Percentiles rank a stretch among this genome's conserved stretches.
Conservation (phyloP, 2,888 invertebrate genomes). For the Cancer borealis region DNA sequence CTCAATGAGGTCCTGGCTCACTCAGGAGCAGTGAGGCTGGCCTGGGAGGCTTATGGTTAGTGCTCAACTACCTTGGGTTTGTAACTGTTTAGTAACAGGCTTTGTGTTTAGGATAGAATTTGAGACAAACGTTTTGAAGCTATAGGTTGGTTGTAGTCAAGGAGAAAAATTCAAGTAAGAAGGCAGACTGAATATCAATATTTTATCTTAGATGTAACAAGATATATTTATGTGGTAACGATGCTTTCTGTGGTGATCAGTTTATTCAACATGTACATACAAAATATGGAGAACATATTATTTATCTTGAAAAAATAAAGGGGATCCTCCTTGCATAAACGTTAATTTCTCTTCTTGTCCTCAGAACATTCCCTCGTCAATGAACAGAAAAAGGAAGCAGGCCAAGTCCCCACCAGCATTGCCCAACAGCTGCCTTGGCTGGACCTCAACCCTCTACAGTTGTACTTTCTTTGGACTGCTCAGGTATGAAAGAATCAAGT, state of each 20-base stretch:
- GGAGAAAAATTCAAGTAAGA: no score
- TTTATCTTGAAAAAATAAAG: neutral
- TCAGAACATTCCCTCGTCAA: no score
- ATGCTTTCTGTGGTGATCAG: no score
- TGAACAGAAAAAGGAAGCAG: neutral
- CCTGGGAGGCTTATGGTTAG: constrained; percentile 69
- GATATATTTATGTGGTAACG: no score
- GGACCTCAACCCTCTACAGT: constrained; percentile 39
- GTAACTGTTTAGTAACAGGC: neutral
- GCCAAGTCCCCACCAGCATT: neutral
- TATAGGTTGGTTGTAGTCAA: no score
- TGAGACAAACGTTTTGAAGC: no score
- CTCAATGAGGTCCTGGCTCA: constrained; percentile 67
- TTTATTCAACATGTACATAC: neutral
- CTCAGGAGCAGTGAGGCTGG: constrained; percentile 66
- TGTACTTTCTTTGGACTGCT: constrained; percentile 62
- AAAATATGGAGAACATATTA: neutral
- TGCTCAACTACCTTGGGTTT: neutral
- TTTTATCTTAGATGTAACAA: no score
- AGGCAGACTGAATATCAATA: no score
- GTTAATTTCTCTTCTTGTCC: neutral
- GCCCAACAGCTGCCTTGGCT: constrained; percentile 58
- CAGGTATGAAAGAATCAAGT: constrained; percentile 49
- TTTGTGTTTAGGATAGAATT: neutral
- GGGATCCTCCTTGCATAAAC: neutral